phyloP scores from a whole-genome alignment of 2,888 invertebrate genomes.

The Machimus atricapillus region DNA sequence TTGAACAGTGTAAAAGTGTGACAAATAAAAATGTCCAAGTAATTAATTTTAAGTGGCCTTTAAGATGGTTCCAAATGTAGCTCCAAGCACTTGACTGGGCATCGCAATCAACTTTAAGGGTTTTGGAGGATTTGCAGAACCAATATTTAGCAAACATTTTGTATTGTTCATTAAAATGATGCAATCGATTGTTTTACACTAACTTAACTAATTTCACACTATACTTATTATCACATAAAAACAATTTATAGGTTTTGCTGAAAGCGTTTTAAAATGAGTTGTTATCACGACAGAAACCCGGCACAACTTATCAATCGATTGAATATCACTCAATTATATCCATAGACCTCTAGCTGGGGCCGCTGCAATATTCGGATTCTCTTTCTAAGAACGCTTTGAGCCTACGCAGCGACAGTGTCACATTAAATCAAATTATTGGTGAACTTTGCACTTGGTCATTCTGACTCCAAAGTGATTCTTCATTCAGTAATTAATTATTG shows the following conservation, averaged over 20 bases:
- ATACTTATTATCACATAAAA: neutral
- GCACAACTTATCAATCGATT: neutral
- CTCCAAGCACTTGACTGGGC: neutral
- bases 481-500: neutral
- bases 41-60: neutral
- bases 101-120: neutral
- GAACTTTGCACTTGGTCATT: neutral
- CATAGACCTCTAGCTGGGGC: neutral
- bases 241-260: no score
- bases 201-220: neutral
- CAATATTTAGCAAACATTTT: neutral
- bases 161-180: neutral
- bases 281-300: neutral
- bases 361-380: neutral
- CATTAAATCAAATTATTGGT: neutral
- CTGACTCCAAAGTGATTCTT: neutral
- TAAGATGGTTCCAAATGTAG: neutral
- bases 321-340: neutral
- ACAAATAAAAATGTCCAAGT: neutral
- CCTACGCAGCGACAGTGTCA: neutral
- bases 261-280: neutral
- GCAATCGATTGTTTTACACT: neutral
- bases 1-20: neutral
- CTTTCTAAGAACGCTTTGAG: neutral
- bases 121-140: neutral